Base-by-base conservation (phyloP, 2,888 invertebrate species). In the Sicus ferrugineus region DNA sequence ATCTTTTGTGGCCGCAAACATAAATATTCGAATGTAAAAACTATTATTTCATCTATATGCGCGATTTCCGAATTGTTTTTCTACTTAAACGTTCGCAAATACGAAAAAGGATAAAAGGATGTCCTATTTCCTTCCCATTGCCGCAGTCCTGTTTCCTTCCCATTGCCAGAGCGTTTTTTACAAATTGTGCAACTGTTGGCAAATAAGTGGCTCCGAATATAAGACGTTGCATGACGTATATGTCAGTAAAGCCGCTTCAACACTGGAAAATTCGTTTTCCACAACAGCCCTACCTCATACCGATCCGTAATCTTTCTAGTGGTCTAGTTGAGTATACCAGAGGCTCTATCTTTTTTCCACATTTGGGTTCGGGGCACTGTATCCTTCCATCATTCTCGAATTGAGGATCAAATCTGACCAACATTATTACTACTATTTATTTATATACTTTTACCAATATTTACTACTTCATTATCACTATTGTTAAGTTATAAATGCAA, bases 121-220 rank as follows among this genome's bases (percentile, higher is more conserved):
- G n/a, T n/a, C n/a, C n/a, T n/a, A n/a, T n/a, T n/a, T n/a, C n/a
- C n/a, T n/a, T n/a, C n/a, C n/a, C n/a, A n/a, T n/a, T n/a, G n/a
- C n/a, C n/a, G n/a, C n/a, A n/a, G n/a, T n/a, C n/a, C n/a, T n/a
- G n/a, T n/a, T n/a, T n/a, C n/a, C n/a, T n/a, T n/a, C 42, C 14
- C 14, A 14, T 42, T 14, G n/a, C n/a, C n/a, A n/a, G n/a, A 4
- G 26, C 3, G 28, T 62, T 46, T 62, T 46, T 62, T 42, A 62
- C 42, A 11, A 42, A 62, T 28, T 62, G 62, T 4, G 42, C 62
- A 2, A 46, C 28, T 28, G 62, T 28, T 26, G 54, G 54, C 11
- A 28, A 54, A 28, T 28, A 54, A 14, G 54, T 2, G 16, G 26
- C 54, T 54, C 28, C 54, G 23, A 54, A 54, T 28, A 54, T 54